Conservation (phyloP, 1,140 invertebrate species). For the Dinoponera quadriceps region DNA sequence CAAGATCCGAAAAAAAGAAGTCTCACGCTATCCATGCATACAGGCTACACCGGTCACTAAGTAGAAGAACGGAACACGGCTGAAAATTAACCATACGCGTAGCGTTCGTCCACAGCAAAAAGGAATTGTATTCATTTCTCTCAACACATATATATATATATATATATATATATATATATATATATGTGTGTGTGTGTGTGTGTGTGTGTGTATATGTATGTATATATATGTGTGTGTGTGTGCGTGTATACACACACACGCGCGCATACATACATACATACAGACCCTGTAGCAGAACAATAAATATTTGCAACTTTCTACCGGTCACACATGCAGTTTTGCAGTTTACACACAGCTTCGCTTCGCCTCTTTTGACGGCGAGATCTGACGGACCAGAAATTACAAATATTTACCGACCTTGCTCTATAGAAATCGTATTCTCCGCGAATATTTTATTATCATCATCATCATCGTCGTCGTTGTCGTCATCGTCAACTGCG, state of each 20-base stretch:
- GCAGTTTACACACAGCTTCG: too few species aligned
- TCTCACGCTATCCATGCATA: slow-evolving; percentile 63
- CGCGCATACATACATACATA: too few species aligned
- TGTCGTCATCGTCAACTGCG: slow-evolving; percentile 44
- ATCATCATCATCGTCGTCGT: slow-evolving; percentile 50
- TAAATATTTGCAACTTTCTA: too few species aligned
- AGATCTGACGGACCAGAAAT: too few species aligned
- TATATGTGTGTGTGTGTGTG: too few species aligned
- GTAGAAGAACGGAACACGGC: slow-evolving; percentile 76
- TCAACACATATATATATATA: slow-evolving; percentile 32
- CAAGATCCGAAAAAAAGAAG: slow-evolving; percentile 70
- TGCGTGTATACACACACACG: too few species aligned
- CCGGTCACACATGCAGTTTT: too few species aligned
- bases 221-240: too few species aligned
- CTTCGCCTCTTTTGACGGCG: too few species aligned
- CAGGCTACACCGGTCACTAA: slow-evolving; percentile 72
- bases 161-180: background rate
- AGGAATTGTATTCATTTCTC: slow-evolving; percentile 59
- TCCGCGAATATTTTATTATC: slow-evolving; percentile 52
- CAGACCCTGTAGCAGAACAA: too few species aligned
- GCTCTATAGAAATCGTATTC: slow-evolving; percentile 18
- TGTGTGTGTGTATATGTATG: too few species aligned
- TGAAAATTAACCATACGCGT: slow-evolving; percentile 69
- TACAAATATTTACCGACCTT: too few species aligned
- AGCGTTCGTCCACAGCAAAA: slow-evolving; percentile 76